phyloP scores from a whole-genome alignment of 2,797 vertebrate genomes.

The Manis javanica region DNA sequence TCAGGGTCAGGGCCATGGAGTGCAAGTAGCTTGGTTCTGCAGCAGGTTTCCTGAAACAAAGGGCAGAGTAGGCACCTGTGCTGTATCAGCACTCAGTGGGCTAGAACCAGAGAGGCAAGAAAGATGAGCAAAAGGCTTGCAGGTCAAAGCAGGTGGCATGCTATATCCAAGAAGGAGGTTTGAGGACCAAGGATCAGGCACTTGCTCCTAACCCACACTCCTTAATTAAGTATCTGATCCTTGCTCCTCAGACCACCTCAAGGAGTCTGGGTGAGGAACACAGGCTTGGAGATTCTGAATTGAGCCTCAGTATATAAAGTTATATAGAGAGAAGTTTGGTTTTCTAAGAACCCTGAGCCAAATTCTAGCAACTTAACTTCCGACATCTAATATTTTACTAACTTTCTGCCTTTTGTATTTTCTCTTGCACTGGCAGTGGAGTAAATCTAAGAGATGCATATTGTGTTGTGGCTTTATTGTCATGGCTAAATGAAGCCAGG shows the following conservation, averaged over 20 bases:
- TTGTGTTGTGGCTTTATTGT: neutral
- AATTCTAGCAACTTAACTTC: neutral
- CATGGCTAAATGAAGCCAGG: neutral
- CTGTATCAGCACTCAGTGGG: neutral
- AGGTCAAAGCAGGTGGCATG: neutral
- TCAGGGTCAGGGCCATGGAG: neutral
- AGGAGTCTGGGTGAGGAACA: neutral
- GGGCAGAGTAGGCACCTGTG: too few relatives aligned
- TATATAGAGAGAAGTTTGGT: neutral
- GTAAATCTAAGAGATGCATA: neutral
- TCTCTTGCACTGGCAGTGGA: neutral
- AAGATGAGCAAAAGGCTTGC: neutral
- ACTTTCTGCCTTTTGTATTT: neutral
- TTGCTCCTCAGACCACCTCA: too few relatives aligned
- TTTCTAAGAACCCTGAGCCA: conserved; percentile 18
- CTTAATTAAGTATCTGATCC: too few relatives aligned
- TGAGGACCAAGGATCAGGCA: neutral
- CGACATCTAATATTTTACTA: neutral
- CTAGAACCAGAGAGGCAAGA: neutral
- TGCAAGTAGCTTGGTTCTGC: neutral
- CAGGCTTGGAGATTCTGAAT: neutral
- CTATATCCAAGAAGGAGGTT: neutral
- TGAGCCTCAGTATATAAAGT: neutral
- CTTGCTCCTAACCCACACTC: too few relatives aligned
- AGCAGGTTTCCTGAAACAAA: neutral